phyloP scores from a whole-genome alignment of 1,140 invertebrate genomes.

The Hetaerina americana region DNA sequence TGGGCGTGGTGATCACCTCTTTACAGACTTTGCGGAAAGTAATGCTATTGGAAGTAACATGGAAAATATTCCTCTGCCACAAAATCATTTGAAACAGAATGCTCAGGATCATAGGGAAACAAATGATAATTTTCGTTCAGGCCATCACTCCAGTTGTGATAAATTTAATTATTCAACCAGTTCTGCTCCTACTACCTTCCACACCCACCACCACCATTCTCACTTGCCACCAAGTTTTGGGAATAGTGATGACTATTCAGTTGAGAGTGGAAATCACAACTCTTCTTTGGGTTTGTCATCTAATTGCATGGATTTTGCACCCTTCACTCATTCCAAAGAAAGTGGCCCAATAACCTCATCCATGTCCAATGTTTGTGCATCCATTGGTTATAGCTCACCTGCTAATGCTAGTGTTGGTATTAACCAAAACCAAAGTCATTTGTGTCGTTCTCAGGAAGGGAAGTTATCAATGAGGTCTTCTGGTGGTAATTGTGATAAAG shows the following conservation, averaged over 20 bases:
- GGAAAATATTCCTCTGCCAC: background rate
- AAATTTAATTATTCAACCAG: background rate
- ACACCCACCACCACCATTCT: background rate
- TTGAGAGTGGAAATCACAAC: background rate
- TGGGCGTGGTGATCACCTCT: conserved; percentile 3
- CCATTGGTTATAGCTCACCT: background rate
- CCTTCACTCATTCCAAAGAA: background rate
- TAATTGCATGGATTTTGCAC: background rate
- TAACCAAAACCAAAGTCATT: background rate
- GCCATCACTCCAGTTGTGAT: background rate
- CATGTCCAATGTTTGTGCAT: background rate
- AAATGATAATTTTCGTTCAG: background rate
- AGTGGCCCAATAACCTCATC: background rate
- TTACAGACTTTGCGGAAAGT: background rate
- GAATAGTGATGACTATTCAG: background rate
- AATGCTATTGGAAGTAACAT: background rate
- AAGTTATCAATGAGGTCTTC: background rate
- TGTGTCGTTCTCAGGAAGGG: background rate
- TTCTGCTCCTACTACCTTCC: background rate
- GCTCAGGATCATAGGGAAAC: background rate
- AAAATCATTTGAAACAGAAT: background rate
- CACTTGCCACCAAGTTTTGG: background rate
- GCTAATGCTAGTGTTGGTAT: background rate
- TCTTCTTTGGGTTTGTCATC: background rate
- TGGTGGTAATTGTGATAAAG: background rate